Evolutionary conservation across 2,113 vertebrate genomes (phyloP), one percentile per base, ranked within the genome.

Genomic region (Myanophis thanlyinensis): DNA sequence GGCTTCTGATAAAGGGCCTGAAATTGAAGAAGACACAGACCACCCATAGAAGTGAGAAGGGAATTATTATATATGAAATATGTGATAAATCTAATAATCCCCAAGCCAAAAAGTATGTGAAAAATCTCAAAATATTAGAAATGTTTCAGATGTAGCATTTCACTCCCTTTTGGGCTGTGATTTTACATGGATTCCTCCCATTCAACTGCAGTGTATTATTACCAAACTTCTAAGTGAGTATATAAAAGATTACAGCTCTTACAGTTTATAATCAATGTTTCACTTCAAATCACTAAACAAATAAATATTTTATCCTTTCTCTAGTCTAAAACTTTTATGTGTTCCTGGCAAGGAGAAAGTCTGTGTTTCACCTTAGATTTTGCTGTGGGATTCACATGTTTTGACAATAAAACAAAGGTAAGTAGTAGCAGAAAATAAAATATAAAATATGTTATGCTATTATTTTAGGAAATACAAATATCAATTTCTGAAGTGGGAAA

Each of bases 331-430:
- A 98, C 98, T 49, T 99, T 99, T 95, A 94, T 94, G 94, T 99
- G 99, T 97, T 98, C 98, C 96, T 98, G 98, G 97, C 98, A 98
- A 97, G 98, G 98, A 90, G 98, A 97, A 35, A 89, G 96, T 4
- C 95, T 99, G 62, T 97, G 98, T 96, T 99, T 99, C 97, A 98
- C 98, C 1, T 88, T 99, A 3, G 98, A 99, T 96, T 99, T 99
- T 91, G 96, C 98, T 35, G 96, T 98, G 46, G 99, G 99, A 93
- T 99, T 99, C 97, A 98, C 98, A 94, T 99, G 99, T 96, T 98
- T 98, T 62, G 98, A 99, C 93, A 97, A 96, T 92, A 96, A 97
- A 96, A 98, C 98, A 59, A 98, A 99, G 98, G 98, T 98, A 97
- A 97, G 98, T 90, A 0, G 2, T 23, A 59, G 40, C 40, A 89